phyloP scores from a whole-genome alignment of 2,888 invertebrate species.

The Microplitis deprimator region DNA sequence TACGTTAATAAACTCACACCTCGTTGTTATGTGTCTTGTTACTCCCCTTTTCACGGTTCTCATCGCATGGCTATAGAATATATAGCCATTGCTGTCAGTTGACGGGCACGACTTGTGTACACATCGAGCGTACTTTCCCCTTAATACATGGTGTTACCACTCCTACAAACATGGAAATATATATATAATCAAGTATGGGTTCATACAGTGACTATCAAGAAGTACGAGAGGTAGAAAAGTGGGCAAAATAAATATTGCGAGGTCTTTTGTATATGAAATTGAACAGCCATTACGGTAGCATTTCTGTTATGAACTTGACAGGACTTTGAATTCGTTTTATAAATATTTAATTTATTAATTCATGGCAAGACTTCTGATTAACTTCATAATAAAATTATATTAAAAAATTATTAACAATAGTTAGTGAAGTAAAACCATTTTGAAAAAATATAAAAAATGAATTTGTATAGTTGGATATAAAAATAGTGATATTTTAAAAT shows the following conservation, averaged over 20 bases:
- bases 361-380: neutral
- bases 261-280: conserved; percentile 41
- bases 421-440: neutral
- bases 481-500: neutral
- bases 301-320: conserved; percentile 3
- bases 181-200: neutral
- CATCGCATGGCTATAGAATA: conserved; percentile 50
- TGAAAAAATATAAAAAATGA: neutral
- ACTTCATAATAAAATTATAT: no score
- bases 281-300: conserved; percentile 33
- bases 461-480: neutral
- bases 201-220: conserved; percentile 35
- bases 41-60: conserved; percentile 41
- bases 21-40: conserved; percentile 39
- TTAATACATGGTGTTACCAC: conserved; percentile 31
- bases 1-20: conserved; percentile 13
- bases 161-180: conserved; percentile 34
- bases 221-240: conserved; percentile 34
- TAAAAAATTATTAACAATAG: no score
- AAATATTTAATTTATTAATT: neutral
- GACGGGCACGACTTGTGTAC: conserved; percentile 37
- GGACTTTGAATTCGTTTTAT: neutral
- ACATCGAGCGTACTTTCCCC: conserved; percentile 42
- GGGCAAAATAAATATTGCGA: conserved; percentile 51
- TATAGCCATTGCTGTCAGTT: conserved; percentile 65